These are phyloP conservation scores for Holotrichia oblita DNA, from an alignment of 1,140 invertebrate genomes.

Conservation along the genomic window DNA sequence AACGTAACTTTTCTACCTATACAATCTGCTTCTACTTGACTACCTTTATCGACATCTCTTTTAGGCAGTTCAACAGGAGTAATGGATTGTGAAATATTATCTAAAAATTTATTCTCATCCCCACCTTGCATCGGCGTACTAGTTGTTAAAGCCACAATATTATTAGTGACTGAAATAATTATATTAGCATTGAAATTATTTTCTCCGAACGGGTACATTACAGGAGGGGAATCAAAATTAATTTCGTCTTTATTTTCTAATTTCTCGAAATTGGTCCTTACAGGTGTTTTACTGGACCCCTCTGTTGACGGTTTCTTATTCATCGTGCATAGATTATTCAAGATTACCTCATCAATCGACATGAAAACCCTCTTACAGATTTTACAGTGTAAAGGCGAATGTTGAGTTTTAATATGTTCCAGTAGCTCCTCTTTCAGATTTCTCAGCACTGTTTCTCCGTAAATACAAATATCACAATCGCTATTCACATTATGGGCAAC, in stretches of 20 bases:
- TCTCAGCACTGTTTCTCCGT: slow-evolving; percentile 32
- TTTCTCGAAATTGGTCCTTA: not conserved
- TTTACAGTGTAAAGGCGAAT: slow-evolving; percentile 40
- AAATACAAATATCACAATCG: slow-evolving; percentile 40
- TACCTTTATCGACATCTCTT: not conserved
- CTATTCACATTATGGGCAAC: slow-evolving; percentile 23
- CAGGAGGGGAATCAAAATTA: slow-evolving; percentile 25
- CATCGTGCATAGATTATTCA: slow-evolving; percentile 36
- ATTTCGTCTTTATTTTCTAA: not conserved
- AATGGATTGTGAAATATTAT: not conserved
- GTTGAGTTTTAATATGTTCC: slow-evolving; percentile 14
- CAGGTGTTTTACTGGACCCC: not conserved
- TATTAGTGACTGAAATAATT: not conserved
- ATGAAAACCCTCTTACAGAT: slow-evolving; percentile 35
- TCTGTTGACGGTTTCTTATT: not conserved
- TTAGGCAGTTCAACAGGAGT: slow-evolving; percentile 18
- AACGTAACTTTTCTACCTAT: slow-evolving; percentile 22
- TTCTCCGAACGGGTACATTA: slow-evolving; percentile 34
- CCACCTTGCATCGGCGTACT: slow-evolving; percentile 32
- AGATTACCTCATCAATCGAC: slow-evolving; percentile 9
- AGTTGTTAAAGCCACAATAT: slow-evolving; percentile 6
- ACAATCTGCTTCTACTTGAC: not conserved
- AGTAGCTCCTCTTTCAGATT: not conserved
- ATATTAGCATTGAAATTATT: not conserved
- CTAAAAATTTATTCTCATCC: slow-evolving; percentile 8